Conservation (phyloP, 92 coral and sea anemone species). For the Palythoa grandis region DNA sequence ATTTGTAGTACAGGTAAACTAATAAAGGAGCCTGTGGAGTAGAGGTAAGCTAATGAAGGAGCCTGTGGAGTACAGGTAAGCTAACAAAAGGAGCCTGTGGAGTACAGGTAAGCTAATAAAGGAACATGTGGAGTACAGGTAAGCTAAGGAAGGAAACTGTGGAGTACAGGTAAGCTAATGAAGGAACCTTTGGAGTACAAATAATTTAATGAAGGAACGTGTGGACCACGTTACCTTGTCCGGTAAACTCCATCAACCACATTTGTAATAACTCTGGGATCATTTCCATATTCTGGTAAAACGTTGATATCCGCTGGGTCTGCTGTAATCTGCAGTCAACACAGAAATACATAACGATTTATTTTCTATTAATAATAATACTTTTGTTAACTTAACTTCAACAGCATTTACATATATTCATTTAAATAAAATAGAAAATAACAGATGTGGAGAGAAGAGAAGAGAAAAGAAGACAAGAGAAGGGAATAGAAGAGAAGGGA, state of each 20-base stretch:
- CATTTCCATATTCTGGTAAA: conserved; percentile 91
- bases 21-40: background rate
- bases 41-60: background rate
- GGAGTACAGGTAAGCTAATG: background rate
- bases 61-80: no score
- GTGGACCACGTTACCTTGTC: conserved; percentile 73
- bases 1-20: background rate
- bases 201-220: no score
- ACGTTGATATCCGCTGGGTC: conserved; percentile 94
- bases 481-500: background rate
- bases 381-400: background rate
- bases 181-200: background rate
- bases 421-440: no score
- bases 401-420: background rate
- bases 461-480: background rate
- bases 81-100: background rate
- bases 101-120: background rate
- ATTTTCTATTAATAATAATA: background rate
- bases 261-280: conserved; percentile 95
- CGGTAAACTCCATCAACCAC: conserved; percentile 96
- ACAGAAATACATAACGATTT: background rate
- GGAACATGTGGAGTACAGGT: background rate
- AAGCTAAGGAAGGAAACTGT: background rate
- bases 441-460: background rate
- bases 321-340: conserved; percentile 72